Evolutionary conservation across 2,888 invertebrate species (phyloP), one percentile per base, ranked within the genome.

Genomic region (Lysandra bellargus): DNA sequence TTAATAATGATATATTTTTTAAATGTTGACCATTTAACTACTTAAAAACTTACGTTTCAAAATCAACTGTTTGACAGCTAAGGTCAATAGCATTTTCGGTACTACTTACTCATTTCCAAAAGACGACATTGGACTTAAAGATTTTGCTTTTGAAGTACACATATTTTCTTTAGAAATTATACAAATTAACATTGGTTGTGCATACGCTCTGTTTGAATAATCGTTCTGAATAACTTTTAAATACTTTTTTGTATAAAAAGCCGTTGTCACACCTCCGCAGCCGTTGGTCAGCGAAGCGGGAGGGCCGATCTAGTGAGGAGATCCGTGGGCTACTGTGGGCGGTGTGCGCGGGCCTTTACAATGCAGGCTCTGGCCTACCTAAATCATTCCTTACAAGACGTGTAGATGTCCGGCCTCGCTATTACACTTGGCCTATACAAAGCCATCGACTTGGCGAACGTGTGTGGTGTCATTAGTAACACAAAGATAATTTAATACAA

Each of bases 301-400:
- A 90, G 93, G 93, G 91, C 93, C 89, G 89, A 90, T 91, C 91
- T 89, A 89, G 89, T 92, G 90, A 89, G 89, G 88, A 87, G 79
- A 79, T 79, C 82, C 87, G 90, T 90, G 88, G 91, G 91, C 93
- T 93, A 93, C 93, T 90, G 93, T 93, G 89, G 93, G 93, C 90
- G 92, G 87, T 86, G 88, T 86, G 84, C 83, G 83, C 88, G 73
- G 37, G 79, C 79, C 79, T 86, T 88, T 88, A 92, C 91, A 90
- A 89, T 90, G 87, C 88, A 81, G 85, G 85, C 87, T 85, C 87
- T 81, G 81, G 80, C 79, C 79, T 80, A 80, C 78, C 74, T 74
- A 78, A 79, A 79, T 79, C 79, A 79, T 79, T 79, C 79, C 79
- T 79, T 74, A 79, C 79, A 79, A 79, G 79, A 79, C 79, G 79